Percentiles rank a stretch among this genome's conserved stretches.
Conservation (phyloP, 2,888 invertebrate species). For the Trypoxylon attenuatum region DNA sequence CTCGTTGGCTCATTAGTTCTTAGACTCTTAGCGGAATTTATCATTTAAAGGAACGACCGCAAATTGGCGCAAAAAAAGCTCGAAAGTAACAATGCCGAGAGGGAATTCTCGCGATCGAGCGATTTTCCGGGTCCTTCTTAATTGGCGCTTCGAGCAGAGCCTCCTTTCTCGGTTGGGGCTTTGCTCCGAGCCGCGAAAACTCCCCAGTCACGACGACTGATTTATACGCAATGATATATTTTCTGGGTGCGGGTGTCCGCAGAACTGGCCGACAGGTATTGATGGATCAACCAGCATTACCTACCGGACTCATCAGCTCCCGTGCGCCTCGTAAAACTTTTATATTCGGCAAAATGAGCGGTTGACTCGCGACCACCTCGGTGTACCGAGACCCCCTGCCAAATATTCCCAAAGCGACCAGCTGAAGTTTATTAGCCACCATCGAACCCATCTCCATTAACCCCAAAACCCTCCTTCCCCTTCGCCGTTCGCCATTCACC, state of each 20-base stretch:
- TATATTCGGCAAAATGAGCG: conserved; percentile 51
- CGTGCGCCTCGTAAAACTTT: conserved; percentile 56
- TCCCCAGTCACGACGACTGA: conserved; percentile 41
- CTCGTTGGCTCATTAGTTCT: too few species aligned
- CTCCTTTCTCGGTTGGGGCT: too few species aligned
- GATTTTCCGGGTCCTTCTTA: conserved; percentile 12
- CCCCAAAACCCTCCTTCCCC: conserved; percentile 9
- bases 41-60: too few species aligned
- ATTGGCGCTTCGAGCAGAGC: conserved; percentile 1
- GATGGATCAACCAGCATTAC: conserved; percentile 61
- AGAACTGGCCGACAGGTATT: conserved; percentile 53
- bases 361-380: conserved; percentile 12
- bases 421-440: conserved; percentile 32
- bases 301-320: conserved; percentile 49
- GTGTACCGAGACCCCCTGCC: background rate
- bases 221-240: conserved; percentile 60
- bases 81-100: too few species aligned
- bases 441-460: conserved; percentile 29
- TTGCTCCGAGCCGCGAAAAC: too few species aligned
- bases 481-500: background rate
- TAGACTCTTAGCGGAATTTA: too few species aligned
- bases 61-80: too few species aligned
- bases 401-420: conserved; percentile 12
- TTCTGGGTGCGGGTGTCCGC: conserved; percentile 29
- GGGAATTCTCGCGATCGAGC: background rate